Evolutionary conservation across 2,797 vertebrate genomes (phyloP).

Genomic region (Borostomias antarcticus): DNA sequence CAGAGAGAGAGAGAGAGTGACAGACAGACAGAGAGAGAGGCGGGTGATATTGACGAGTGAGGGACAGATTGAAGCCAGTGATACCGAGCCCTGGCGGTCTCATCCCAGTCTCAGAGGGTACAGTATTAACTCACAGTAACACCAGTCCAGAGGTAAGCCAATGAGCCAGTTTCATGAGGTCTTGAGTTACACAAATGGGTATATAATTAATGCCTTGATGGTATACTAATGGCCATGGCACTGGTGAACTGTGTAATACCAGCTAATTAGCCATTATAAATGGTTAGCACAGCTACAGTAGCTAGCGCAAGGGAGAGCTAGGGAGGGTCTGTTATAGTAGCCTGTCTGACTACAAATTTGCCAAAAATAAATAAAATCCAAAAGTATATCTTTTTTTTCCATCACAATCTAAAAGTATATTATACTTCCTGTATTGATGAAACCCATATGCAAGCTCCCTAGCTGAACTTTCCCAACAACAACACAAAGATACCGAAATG

Average conservation of each 20-base stretch:
- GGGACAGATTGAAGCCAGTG: constrained; percentile 66
- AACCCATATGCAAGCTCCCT: neutral
- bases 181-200: constrained; percentile 72
- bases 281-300: constrained; percentile 43
- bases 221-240: constrained; percentile 67
- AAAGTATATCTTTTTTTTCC: neutral
- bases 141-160: constrained; percentile 67
- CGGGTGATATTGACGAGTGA: constrained; percentile 72
- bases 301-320: constrained; percentile 39
- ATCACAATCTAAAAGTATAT: neutral
- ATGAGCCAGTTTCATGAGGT: constrained; percentile 59
- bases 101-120: constrained; percentile 53
- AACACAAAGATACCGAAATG: neutral
- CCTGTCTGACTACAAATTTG: neutral
- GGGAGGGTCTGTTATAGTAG: constrained; percentile 15
- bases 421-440: neutral
- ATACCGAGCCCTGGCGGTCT: constrained; percentile 38
- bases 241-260: constrained; percentile 58
- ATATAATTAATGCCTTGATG: constrained; percentile 76
- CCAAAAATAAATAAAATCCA: neutral
- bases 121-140: constrained; percentile 71
- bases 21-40: constrained; percentile 32
- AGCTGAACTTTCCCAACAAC: neutral
- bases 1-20: constrained; percentile 55
- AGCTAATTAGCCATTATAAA: constrained; percentile 72